Percentiles rank a stretch among this genome's conserved stretches.
Evolutionary conservation across 2,888 invertebrate species (phyloP).

Genomic region (Parnassius apollo): DNA sequence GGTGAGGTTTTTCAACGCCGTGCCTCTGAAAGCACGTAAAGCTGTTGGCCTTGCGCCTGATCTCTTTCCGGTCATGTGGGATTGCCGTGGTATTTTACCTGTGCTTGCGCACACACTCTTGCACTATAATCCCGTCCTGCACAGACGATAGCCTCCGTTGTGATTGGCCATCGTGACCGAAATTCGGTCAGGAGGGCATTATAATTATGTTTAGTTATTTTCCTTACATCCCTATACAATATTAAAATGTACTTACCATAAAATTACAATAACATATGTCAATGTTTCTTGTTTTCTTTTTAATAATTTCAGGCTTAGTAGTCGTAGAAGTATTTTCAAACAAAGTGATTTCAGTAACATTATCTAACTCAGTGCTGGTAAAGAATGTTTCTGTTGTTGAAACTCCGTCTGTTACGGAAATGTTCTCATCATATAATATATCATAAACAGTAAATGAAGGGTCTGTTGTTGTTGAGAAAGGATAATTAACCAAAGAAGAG

Average conservation of each 20-base stretch:
- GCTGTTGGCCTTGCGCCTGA: too few species aligned
- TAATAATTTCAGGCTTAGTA: constrained; percentile 38
- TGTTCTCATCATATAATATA: constrained; percentile 61
- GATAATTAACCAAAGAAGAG: constrained; percentile 38
- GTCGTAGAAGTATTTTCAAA: constrained; percentile 52
- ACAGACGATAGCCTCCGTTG: too few species aligned
- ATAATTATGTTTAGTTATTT: too few species aligned
- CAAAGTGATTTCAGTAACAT: constrained; percentile 63
- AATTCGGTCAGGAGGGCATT: too few species aligned
- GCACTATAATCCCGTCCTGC: too few species aligned
- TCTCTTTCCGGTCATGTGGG: too few species aligned
- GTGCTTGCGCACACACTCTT: too few species aligned
- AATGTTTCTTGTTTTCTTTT: constrained; percentile 42
- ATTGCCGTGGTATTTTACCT: too few species aligned
- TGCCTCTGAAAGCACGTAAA: too few species aligned
- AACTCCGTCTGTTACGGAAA: constrained; percentile 45
- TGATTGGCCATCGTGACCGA: too few species aligned
- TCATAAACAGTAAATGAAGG: constrained; percentile 53
- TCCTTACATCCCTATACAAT: too few species aligned
- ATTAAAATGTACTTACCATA: constrained; percentile 46
- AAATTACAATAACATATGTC: constrained; percentile 60
- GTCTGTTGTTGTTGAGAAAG: constrained; percentile 46
- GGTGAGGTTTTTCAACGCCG: too few species aligned
- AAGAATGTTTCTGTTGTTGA: constrained; percentile 51
- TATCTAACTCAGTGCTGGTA: constrained; percentile 56